Percentiles rank a stretch among this genome's conserved stretches.
These are phyloP conservation scores for Paracentrotus lividus DNA, from an alignment of 53 echinoderm and acorn worm species.

Conservation along the genomic window DNA sequence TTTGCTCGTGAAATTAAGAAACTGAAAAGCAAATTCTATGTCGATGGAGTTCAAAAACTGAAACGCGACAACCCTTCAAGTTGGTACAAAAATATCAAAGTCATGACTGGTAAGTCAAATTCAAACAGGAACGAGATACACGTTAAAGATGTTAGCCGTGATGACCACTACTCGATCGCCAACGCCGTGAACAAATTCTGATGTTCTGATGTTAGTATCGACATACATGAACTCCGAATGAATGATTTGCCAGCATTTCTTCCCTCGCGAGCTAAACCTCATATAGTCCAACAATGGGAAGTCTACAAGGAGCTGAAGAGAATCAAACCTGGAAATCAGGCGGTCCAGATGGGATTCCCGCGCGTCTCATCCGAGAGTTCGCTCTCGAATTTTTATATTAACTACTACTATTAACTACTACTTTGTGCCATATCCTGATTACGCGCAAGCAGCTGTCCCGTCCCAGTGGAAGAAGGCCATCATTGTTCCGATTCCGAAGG, in stretches of 20 bases:
- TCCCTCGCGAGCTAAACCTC: background rate
- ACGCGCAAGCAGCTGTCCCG: conserved; percentile 15
- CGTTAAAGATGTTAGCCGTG: background rate
- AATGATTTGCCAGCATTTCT: conserved; percentile 10
- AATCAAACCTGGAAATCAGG: conserved; percentile 23
- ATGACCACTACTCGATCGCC: background rate
- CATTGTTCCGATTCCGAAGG: background rate
- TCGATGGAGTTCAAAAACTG: background rate
- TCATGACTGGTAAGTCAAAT: background rate
- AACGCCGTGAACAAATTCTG: background rate
- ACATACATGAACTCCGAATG: background rate
- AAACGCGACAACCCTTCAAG: background rate
- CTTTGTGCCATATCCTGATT: background rate
- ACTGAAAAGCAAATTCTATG: background rate
- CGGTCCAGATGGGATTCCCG: background rate
- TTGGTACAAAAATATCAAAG: background rate
- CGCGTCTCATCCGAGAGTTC: background rate
- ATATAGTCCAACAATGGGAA: background rate
- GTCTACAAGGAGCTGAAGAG: background rate
- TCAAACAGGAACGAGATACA: background rate
- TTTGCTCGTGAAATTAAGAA: background rate
- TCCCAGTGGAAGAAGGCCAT: conserved; percentile 66
- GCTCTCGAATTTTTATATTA: no score
- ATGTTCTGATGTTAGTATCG: background rate
- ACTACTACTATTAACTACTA: background rate